Base-by-base conservation (phyloP, 2,113 vertebrate genomes). In the Martes martes region DNA sequence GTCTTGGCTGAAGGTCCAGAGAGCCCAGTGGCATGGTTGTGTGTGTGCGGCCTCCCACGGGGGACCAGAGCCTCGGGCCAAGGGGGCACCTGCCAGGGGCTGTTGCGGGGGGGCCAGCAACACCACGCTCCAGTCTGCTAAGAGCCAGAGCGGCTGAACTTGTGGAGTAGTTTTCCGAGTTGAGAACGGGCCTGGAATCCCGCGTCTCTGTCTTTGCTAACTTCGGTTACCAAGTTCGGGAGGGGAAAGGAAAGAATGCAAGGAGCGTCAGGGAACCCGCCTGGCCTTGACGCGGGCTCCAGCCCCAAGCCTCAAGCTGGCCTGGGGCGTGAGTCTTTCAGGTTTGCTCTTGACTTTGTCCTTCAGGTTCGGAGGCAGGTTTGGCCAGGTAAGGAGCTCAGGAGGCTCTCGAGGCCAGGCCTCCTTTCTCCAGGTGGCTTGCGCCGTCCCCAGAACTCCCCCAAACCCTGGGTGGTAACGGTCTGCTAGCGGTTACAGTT, bases 391-490 rank as follows among this genome's bases (percentile, higher is more conserved):
- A 45, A 95, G 18, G n/a, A 73, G 52, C 39, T 85, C 57, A 2
- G 83, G 4, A 81, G 80, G 84, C 14, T 85, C 89, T 10, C 39
- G 73, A 11, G 10, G 93, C 18, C 39, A 42, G 50, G 47, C 81
- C 67, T 89, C 55, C 79, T 87, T 84, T 11, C 95, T 86, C 0
- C 6, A 7, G 78, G 52, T 1, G 76, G 55, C 18, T 28, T 63
- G 26, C 57, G 47, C 67, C 84, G 5, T 52, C 52, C 73, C 86
- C 87, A 81, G 93, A 94, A 93, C 19, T 39, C 26, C 80, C 80
- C 94, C 94, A 94, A 96, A 95, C 73, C 76, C 92, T 97, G 98
- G 94, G 96, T 98, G 96, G 96, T 98, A 98, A 97, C n/a, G 24
- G 81, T 94, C 95, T 97, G 92, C 45, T 74, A 47, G 91, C 1